Conservation (phyloP, 2,797 vertebrate species). For the Champsocephalus gunnari region DNA sequence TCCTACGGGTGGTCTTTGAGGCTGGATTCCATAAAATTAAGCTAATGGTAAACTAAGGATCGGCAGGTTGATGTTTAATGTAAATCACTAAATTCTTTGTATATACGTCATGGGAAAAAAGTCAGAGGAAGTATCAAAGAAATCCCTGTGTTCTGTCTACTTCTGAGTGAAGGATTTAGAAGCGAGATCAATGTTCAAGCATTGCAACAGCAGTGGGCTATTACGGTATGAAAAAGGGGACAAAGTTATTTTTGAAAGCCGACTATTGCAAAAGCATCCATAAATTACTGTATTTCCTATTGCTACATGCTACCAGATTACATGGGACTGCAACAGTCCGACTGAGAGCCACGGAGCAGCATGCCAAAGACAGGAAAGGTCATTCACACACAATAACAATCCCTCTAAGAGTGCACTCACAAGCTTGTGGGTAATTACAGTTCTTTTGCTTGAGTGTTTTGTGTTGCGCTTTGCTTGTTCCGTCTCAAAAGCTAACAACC, state of each 20-base stretch:
- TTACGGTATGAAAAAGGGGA: constrained; percentile 20
- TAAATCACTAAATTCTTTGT: constrained; percentile 15
- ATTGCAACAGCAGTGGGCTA: background rate
- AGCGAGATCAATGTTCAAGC: background rate
- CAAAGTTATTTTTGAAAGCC: constrained; percentile 45
- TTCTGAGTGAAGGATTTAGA: constrained; percentile 26
- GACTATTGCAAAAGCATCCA: constrained; percentile 43
- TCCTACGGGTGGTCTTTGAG: constrained; percentile 78
- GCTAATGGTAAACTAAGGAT: constrained; percentile 68
- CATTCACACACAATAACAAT: constrained; percentile 85
- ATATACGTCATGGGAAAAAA: constrained; percentile 2
- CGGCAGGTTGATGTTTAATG: constrained; percentile 66
- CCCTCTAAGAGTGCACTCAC: constrained; percentile 84
- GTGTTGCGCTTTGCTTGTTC: constrained; percentile 88
- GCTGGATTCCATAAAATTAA: constrained; percentile 60
- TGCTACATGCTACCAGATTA: constrained; percentile 55
- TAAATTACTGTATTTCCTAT: constrained; percentile 58
- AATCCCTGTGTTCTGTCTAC: constrained; percentile 8
- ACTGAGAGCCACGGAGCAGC: constrained; percentile 72
- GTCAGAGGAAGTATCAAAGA: background rate
- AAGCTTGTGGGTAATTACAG: constrained; percentile 87
- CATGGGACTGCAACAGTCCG: constrained; percentile 60
- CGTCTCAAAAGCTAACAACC: constrained; percentile 88
- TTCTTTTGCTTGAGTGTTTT: constrained; percentile 87
- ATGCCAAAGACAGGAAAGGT: constrained; percentile 86